Conservation (phyloP, 2,888 invertebrate species). For the Tipula vernalis region DNA sequence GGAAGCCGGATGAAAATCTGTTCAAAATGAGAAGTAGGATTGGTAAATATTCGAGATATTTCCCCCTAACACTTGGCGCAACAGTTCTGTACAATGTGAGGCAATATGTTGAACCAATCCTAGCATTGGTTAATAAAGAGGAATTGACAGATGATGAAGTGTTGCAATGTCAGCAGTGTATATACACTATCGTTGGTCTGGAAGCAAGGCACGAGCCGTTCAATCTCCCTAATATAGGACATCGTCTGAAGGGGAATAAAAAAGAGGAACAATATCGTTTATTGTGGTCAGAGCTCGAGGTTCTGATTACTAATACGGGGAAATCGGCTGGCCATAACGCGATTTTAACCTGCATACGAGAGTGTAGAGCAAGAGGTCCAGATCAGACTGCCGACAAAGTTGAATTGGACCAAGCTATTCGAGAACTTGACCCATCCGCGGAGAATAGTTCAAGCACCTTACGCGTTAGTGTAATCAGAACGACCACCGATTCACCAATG, state of each 20-base stretch:
- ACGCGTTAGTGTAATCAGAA: constrained; percentile 45
- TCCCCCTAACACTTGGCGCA: constrained; percentile 79
- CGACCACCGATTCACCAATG: constrained; percentile 75
- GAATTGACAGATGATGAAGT: constrained; percentile 75
- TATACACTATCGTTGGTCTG: constrained; percentile 64
- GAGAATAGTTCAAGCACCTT: background rate
- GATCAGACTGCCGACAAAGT: constrained; percentile 43
- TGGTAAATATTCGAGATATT: constrained; percentile 70
- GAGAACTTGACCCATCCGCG: constrained; percentile 39
- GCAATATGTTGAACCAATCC: constrained; percentile 65
- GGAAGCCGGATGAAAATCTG: constrained; percentile 31
- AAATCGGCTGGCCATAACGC: constrained; percentile 67
- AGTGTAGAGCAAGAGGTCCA: constrained; percentile 45
- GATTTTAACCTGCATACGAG: constrained; percentile 66
- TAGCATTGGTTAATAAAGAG: constrained; percentile 68
- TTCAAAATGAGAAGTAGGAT: constrained; percentile 55
- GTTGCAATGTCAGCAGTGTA: constrained; percentile 71
- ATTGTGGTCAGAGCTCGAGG: constrained; percentile 83
- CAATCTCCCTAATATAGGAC: constrained; percentile 53
- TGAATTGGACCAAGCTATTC: constrained; percentile 46
- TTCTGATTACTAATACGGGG: constrained; percentile 62
- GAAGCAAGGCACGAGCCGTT: constrained; percentile 76
- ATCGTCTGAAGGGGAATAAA: constrained; percentile 41
- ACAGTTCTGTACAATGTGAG: constrained; percentile 78
- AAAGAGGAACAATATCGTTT: constrained; percentile 84